Percentiles rank a stretch among this genome's conserved stretches.
Evolutionary conservation across 2,797 vertebrate species (phyloP).

Genomic region (Sciaenops ocellatus): DNA sequence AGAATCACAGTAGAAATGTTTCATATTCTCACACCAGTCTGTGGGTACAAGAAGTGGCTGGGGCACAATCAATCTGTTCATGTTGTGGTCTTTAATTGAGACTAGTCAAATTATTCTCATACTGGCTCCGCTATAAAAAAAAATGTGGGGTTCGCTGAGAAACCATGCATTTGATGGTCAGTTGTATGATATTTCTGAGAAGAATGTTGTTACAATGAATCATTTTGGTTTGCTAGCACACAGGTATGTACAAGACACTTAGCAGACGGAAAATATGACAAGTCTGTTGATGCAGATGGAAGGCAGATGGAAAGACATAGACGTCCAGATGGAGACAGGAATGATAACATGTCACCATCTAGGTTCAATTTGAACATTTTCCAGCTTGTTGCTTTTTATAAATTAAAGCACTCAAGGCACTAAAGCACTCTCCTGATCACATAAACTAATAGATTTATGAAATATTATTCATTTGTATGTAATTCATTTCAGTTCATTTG

Average conservation of each 20-base stretch:
- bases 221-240: not conserved
- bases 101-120: not conserved
- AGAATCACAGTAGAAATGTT: not conserved
- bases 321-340: conserved; percentile 18
- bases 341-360: conserved; percentile 33
- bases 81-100: not conserved
- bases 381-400: conserved; percentile 7
- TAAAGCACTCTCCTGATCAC: not conserved
- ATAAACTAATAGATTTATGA: conserved; percentile 2
- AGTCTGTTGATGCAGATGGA: conserved; percentile 32
- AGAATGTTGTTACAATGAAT: not conserved
- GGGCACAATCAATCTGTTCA: not conserved
- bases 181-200: not conserved
- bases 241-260: conserved; percentile 19
- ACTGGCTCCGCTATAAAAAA: not conserved
- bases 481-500: no score
- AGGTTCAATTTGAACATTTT: conserved; percentile 28
- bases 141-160: not conserved
- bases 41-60: not conserved
- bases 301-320: conserved; percentile 36
- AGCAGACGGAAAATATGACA: conserved; percentile 49
- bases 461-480: not conserved
- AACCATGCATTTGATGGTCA: not conserved
- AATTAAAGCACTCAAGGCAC: not conserved
- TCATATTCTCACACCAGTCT: not conserved